A percentile compares a stretch with the other conserved stretches of the same genome.
Conservation (phyloP, 2,888 invertebrate species). For the Rhaphigaster nebulosa region DNA sequence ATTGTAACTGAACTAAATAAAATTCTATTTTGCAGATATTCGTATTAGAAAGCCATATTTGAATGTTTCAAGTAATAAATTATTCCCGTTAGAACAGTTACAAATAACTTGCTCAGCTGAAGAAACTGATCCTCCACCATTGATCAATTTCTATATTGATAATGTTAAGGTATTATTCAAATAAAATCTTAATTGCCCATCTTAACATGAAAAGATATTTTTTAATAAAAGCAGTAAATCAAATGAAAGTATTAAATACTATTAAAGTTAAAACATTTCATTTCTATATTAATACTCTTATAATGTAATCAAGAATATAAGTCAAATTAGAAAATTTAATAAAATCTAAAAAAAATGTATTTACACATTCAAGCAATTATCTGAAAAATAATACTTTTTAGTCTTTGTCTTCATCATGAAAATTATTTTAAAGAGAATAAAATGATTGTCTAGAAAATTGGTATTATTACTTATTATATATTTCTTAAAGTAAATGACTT, state of each 20-base stretch:
- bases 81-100: conserved; percentile 9
- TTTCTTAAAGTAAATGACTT: too few relatives aligned
- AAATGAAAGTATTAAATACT: too few relatives aligned
- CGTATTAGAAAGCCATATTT: conserved; percentile 57
- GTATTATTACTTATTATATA: too few relatives aligned
- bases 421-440: too few relatives aligned
- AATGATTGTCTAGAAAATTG: too few relatives aligned
- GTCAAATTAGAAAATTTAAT: neutral
- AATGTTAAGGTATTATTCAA: conserved; percentile 60
- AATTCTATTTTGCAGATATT: conserved; percentile 50
- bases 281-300: neutral
- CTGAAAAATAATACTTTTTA: neutral
- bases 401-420: neutral
- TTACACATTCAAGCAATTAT: neutral
- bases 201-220: neutral
- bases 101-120: conserved; percentile 64
- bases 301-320: neutral
- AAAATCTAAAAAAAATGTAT: too few relatives aligned
- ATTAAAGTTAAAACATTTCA: neutral
- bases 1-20: neutral
- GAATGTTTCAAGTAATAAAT: conserved; percentile 55
- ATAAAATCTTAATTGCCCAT: neutral
- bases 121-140: conserved; percentile 62
- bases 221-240: neutral
- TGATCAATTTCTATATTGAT: conserved; percentile 64